Evolutionary conservation across 1,140 invertebrate species (phyloP), one percentile per base, ranked within the genome.

Genomic region (Penaeus chinensis): DNA sequence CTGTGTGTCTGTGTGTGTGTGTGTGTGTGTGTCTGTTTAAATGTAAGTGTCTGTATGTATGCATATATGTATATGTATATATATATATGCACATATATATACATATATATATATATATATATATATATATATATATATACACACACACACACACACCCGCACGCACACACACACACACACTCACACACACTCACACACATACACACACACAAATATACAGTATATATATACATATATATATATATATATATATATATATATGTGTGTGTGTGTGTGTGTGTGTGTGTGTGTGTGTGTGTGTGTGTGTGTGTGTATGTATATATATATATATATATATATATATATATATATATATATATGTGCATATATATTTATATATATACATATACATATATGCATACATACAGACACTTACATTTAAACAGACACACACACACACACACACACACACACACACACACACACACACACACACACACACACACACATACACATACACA

Each of bases 241-340:
- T 79, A 79, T 60, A 79, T 79, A 79, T 60, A 79, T 79, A 79
- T 3, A 79, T 79, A 79, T 60, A 79, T 79, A 79, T 79, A 60
- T 79, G 60, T 42, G 37, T 79, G 37, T 79, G 37, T 79, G 60
- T 79, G 60, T 60, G 60, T 79, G 60, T 60, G 60, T 79, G 60
- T 79, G 60, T 79, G 54, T 47, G 37, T 47, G 54, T 47, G 10
- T 79, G 37, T 79, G 37, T 79, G 60, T 79, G 37, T 79, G n/a
- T 8, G 19, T 47, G 18, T 47, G 54, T 47, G 18, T 47, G 5
- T 79, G 54, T 79, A 79, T 60, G 60, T 78, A 78, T 78, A 78
- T 78, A 42, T 78, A 78, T 78, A 78, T 78, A 78, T 78, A 78
- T 78, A 78, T 78, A 78, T 78, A n/a, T 78, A 47, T 78, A 11